Percentiles rank a stretch among this genome's conserved stretches.
These are phyloP conservation scores for Potorous gilbertii DNA, from an alignment of 2,797 vertebrate species.

Conservation along the genomic window DNA sequence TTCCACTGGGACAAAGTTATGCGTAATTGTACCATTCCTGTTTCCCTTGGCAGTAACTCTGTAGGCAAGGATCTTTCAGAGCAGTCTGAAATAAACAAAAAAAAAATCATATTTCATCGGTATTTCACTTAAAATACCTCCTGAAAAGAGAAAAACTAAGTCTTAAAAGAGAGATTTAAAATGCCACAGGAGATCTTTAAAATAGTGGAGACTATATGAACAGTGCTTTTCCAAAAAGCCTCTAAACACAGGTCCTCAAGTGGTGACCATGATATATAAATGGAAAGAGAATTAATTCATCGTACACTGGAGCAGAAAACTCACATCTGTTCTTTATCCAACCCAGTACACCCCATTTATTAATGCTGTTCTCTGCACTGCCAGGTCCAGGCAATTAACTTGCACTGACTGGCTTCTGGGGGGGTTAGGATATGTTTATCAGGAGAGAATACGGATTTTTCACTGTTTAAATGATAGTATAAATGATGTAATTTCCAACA, in stretches of 20 bases:
- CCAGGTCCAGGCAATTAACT: conserved; percentile 84
- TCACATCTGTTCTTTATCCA: conserved; percentile 88
- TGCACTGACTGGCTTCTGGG: conserved; percentile 80
- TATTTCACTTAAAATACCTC: conserved; percentile 50
- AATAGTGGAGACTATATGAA: conserved; percentile 39
- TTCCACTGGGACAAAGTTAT: conserved; percentile 60
- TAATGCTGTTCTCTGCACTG: conserved; percentile 83
- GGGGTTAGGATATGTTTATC: conserved; percentile 78
- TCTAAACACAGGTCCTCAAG: conserved; percentile 72
- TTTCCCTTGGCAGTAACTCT: conserved; percentile 51
- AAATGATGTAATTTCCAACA: conserved; percentile 71
- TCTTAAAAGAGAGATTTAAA: conserved; percentile 59
- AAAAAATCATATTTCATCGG: conserved; percentile 64
- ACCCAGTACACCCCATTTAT: conserved; percentile 87
- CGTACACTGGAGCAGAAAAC: conserved; percentile 85
- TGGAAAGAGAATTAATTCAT: conserved; percentile 83
- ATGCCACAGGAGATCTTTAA: conserved; percentile 33
- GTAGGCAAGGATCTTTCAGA: conserved; percentile 58
- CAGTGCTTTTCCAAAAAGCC: conserved; percentile 38
- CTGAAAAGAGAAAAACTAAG: not conserved
- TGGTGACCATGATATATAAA: conserved; percentile 78
- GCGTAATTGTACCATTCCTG: conserved; percentile 57
- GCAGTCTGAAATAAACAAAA: conserved; percentile 44
- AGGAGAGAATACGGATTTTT: conserved; percentile 74
- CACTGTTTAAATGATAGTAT: conserved; percentile 72